phyloP scores from a whole-genome alignment of 2,888 invertebrate genomes.

The Erynnis tages region DNA sequence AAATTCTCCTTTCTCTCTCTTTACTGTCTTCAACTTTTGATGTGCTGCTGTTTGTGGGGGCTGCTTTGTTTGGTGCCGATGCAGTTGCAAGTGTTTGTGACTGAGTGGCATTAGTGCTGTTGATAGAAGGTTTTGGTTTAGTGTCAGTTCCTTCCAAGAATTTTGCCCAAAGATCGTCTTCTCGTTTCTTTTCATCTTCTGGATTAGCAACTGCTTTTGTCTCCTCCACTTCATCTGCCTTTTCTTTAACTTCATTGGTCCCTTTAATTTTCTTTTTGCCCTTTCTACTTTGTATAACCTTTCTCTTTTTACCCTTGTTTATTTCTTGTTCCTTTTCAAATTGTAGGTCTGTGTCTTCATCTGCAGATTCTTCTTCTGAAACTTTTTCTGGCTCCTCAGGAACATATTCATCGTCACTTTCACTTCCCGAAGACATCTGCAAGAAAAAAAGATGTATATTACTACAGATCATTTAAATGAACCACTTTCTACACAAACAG shows the following conservation, averaged over 20 bases:
- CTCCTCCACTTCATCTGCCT: constrained; percentile 47
- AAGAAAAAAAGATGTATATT: constrained; percentile 32
- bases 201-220: constrained; percentile 60
- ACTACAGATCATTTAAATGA: too few species aligned
- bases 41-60: constrained; percentile 29
- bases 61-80: background rate
- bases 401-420: constrained; percentile 90
- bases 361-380: constrained; percentile 86
- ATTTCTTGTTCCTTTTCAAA: constrained; percentile 74
- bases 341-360: constrained; percentile 81
- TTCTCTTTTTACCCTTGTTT: constrained; percentile 59
- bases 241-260: constrained; percentile 38
- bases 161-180: constrained; percentile 90
- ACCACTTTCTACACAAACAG: too few species aligned
- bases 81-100: constrained; percentile 22
- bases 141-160: constrained; percentile 87
- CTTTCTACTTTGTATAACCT: constrained; percentile 44
- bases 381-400: constrained; percentile 84
- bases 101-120: constrained; percentile 38
- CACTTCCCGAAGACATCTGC: constrained; percentile 84
- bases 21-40: constrained; percentile 61
- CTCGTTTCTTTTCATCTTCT: constrained; percentile 85
- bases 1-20: constrained; percentile 84
- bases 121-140: constrained; percentile 49
- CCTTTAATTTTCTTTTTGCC: constrained; percentile 54